Percentiles rank a stretch among this genome's conserved stretches.
These are phyloP conservation scores for Hirudinaria manillensis DNA, from an alignment of 2,888 invertebrate species.

Conservation along the genomic window DNA sequence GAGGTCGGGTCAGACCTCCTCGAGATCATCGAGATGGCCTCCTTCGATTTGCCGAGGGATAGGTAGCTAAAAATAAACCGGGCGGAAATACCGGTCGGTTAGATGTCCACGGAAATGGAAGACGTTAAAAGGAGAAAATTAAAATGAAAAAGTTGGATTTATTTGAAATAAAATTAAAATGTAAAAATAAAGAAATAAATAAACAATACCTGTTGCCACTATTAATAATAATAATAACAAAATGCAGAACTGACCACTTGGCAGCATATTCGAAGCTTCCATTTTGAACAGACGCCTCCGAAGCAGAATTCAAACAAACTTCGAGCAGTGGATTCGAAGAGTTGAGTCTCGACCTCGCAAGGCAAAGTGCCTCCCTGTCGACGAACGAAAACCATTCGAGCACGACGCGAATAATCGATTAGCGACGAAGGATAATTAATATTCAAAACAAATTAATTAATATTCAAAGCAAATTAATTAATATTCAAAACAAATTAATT, in stretches of 20 bases:
- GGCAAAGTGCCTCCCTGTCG: conserved; percentile 54
- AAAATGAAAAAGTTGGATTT: no score
- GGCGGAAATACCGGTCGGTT: not conserved
- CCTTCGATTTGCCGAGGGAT: conserved; percentile 60
- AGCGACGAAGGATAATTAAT: not conserved
- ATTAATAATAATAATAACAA: not conserved
- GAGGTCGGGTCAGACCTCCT: conserved; percentile 58
- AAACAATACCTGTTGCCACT: not conserved
- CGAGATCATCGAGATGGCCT: conserved; percentile 63
- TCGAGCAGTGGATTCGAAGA: conserved; percentile 50
- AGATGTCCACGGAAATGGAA: not conserved
- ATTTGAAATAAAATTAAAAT: no score
- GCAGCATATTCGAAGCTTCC: conserved; percentile 54
- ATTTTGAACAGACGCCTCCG: conserved; percentile 47
- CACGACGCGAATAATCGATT: no score
- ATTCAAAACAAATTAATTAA: not conserved
- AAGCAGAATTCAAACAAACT: conserved; percentile 49
- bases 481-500: not conserved
- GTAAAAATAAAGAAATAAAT: no score
- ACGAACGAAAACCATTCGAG: not conserved
- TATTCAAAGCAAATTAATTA: not conserved
- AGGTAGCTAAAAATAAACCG: conserved; percentile 58
- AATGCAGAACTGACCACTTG: conserved; percentile 48
- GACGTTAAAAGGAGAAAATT: no score
- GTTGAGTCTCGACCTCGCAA: conserved; percentile 51